phyloP scores from a whole-genome alignment of 92 coral and sea anemone species.

The Siderastrea radians region DNA sequence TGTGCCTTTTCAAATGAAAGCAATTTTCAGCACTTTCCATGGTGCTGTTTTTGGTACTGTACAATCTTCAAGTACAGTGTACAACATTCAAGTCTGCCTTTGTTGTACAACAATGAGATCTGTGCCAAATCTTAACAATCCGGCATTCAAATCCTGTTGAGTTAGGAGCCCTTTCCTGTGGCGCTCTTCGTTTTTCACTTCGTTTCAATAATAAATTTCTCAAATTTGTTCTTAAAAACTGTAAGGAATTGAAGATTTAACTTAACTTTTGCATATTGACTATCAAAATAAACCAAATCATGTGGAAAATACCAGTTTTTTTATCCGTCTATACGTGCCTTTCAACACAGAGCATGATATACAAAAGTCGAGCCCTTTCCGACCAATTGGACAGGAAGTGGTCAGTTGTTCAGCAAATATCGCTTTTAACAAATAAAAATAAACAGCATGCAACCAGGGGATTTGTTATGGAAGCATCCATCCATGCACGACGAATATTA shows the following conservation, averaged over 20 bases:
- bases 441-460: neutral
- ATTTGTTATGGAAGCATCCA: neutral
- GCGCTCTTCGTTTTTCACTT: neutral
- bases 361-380: neutral
- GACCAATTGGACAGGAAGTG: constrained; percentile 8
- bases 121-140: no score
- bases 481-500: neutral
- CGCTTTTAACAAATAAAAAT: neutral
- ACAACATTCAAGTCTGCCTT: no score
- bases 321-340: neutral
- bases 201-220: neutral
- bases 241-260: neutral
- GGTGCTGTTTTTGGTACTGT: no score
- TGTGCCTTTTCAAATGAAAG: no score
- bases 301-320: neutral
- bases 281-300: neutral
- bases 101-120: no score
- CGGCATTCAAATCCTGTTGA: no score
- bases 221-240: no score
- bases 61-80: no score
- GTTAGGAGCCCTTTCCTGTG: neutral
- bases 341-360: neutral
- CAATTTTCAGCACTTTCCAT: no score
- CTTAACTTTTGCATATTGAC: neutral
- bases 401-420: neutral